Evolutionary conservation across 2,797 vertebrate genomes (phyloP), one percentile per base, ranked within the genome.

Genomic region (Pagetopsis macropterus): DNA sequence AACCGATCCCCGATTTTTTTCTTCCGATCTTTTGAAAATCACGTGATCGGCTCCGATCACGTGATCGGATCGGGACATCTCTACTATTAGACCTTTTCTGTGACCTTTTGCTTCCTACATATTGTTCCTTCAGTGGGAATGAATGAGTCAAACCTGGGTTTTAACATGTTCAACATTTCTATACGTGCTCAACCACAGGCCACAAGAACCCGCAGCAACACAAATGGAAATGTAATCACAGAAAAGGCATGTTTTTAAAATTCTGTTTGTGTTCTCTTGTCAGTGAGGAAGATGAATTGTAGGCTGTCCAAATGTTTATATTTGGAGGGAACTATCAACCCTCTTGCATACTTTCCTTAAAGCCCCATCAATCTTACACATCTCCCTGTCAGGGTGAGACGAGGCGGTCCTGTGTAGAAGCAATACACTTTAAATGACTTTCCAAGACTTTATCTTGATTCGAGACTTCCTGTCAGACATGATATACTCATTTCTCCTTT

Each of bases 301-400:
- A 3, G 45, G 9, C 66, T 40, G 58, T 71, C 16, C 57, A 71
- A 81, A 79, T 83, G 72, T 77, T 83, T 76, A 69, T 62, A 67
- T 73, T 83, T 82, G 56, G 40, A 69, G 19, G 16, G 56, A 69
- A 61, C 60, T 56, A 23, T 58, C 52, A 73, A 72, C 46, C 33
- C 43, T 68, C 16, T 23, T 48, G 59, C 59, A 71, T 63, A 71
- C 61, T 63, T 69, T 63, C 37, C 50, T 13, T 10, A 37, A 7
- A 52, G 65, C 41, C 3, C 31, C 64, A 78, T 87, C 69, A 76
- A 48, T 86, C 80, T 78, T 23, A 12, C 21, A 44, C 59, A 46
- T 41, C 54, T 14, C 13, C 2, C 17, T 23, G 46, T 54, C 48
- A 56, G 43, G 3, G 31, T 44, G 56, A 65, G 71, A 72, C 60